Conservation (phyloP, 2,113 vertebrate species). For the Aramus guarauna region DNA sequence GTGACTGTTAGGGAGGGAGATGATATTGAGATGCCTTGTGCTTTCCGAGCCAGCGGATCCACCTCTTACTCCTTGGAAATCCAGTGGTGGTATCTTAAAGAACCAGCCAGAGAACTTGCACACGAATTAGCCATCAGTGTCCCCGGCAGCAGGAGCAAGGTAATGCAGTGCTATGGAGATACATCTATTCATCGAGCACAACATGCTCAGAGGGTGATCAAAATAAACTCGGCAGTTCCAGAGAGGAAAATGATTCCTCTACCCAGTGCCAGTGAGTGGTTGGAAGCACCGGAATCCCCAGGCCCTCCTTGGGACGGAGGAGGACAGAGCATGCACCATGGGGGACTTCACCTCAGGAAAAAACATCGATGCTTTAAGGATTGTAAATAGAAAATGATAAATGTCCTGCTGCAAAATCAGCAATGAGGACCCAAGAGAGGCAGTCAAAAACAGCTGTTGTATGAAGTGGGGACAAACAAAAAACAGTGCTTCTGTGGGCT, state of each 20-base stretch:
- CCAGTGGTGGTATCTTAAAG: conserved; percentile 96
- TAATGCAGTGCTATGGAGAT: conserved; percentile 59
- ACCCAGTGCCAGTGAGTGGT: rapidly evolving
- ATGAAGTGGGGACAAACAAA: not conserved
- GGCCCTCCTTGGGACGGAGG: not conserved
- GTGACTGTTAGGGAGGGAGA: conserved; percentile 92
- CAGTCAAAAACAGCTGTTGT: not conserved
- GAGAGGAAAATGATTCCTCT: not conserved
- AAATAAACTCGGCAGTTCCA: not conserved
- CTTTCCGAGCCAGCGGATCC: conserved; percentile 88
- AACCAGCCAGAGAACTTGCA: conserved; percentile 80
- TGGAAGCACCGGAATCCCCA: not conserved
- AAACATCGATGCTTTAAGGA: not conserved
- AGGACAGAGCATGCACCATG: not conserved
- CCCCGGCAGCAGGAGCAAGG: conserved; percentile 85
- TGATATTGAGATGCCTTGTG: conserved; percentile 95
- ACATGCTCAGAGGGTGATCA: not conserved
- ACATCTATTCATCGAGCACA: not conserved
- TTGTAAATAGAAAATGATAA: not conserved
- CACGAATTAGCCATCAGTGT: conserved; percentile 85
- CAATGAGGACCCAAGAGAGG: not conserved
- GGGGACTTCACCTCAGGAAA: not conserved
- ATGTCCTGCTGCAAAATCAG: not conserved
- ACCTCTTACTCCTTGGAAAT: conserved; percentile 93
- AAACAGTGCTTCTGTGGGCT: not conserved